Evolutionary conservation across 2,797 vertebrate species (phyloP).

Genomic region (Rhinella marina): DNA sequence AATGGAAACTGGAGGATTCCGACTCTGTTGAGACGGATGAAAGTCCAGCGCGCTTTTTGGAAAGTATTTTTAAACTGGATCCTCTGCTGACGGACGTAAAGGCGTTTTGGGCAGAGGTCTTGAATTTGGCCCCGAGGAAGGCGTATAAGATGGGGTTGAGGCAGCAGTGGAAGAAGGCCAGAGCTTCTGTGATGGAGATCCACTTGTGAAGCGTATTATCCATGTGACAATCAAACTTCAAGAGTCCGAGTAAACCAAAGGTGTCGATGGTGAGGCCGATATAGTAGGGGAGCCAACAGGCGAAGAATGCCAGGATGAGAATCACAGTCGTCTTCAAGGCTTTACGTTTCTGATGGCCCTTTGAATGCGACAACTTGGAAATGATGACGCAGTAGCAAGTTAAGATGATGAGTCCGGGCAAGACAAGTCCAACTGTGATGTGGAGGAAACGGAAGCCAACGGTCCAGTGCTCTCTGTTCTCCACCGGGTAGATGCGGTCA

Average conservation of each 20-base stretch:
- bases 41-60: conserved; percentile 88
- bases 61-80: conserved; percentile 92
- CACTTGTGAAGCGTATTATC: conserved; percentile 83
- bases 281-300: conserved; percentile 96
- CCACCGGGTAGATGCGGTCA: conserved; percentile 84
- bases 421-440: conserved; percentile 89
- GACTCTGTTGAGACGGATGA: conserved; percentile 97
- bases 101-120: conserved; percentile 88
- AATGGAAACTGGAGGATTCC: conserved; percentile 94
- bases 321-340: conserved; percentile 96
- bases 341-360: conserved; percentile 92
- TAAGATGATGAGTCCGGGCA: conserved; percentile 93
- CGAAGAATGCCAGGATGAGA: conserved; percentile 93
- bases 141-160: conserved; percentile 97
- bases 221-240: conserved; percentile 79
- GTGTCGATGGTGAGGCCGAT: conserved; percentile 87
- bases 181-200: conserved; percentile 90
- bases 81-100: conserved; percentile 85
- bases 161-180: conserved; percentile 98
- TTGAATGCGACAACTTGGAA: conserved; percentile 86
- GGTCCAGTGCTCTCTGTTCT: conserved; percentile 74
- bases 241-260: conserved; percentile 80
- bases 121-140: conserved; percentile 96
- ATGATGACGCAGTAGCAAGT: conserved; percentile 97
- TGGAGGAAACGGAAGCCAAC: conserved; percentile 90